A percentile compares a stretch with the other conserved stretches of the same genome.
Conservation (phyloP, 2,888 invertebrate genomes). For the Drosophila siamana region DNA sequence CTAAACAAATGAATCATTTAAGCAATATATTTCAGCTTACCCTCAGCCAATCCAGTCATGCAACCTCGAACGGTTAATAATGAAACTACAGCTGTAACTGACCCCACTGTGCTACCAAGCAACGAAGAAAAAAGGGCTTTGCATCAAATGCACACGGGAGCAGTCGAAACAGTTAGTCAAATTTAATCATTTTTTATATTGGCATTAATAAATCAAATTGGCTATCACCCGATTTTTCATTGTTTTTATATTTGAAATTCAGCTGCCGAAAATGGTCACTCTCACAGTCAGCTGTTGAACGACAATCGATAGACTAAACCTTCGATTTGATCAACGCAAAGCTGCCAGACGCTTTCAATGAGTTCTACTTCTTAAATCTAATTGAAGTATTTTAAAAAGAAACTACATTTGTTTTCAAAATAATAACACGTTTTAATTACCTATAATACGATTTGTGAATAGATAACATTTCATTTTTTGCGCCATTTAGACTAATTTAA, state of each 20-base stretch:
- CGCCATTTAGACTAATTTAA: background rate
- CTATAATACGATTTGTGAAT: background rate
- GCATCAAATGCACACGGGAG: constrained; percentile 38
- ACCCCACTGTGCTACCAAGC: constrained; percentile 7
- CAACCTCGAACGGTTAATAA: constrained; percentile 9
- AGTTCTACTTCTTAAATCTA: background rate
- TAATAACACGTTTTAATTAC: background rate
- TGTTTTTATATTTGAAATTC: background rate
- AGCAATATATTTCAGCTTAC: constrained; percentile 7
- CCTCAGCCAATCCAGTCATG: background rate
- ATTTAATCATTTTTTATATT: constrained; percentile 17
- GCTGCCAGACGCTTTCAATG: background rate
- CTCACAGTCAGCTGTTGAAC: background rate
- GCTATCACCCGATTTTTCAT: background rate
- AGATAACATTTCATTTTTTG: background rate
- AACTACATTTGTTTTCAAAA: background rate
- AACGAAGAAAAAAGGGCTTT: background rate
- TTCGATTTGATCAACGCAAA: background rate
- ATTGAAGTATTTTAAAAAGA: background rate
- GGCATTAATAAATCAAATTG: background rate
- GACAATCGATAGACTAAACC: constrained; percentile 1
- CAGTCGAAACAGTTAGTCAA: constrained; percentile 53
- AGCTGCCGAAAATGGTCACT: constrained; percentile 15
- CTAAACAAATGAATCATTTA: background rate
- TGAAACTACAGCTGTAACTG: background rate